Evolutionary conservation across 92 coral and sea anemone species (phyloP).

Genomic region (Epizoanthus scotinus): DNA sequence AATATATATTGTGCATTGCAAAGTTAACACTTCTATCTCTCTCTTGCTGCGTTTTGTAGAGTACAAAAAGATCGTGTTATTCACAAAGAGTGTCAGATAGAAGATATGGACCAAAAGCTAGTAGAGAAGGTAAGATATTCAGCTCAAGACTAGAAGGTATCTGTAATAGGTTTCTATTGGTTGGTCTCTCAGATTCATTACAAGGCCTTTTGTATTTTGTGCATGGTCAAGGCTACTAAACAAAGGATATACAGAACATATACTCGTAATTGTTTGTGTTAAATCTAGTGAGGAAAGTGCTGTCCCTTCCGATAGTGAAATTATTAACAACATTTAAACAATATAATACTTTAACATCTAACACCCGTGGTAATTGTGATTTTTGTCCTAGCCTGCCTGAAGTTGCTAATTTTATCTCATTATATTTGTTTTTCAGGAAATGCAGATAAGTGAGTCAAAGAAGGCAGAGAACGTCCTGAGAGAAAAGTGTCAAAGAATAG

Average conservation of each 20-base stretch:
- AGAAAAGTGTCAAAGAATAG: constrained; percentile 44
- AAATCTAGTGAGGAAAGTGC: too few relatives aligned
- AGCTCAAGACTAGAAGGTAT: neutral
- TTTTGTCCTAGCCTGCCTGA: neutral
- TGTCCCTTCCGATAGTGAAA: too few relatives aligned
- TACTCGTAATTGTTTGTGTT: too few relatives aligned
- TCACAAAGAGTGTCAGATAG: constrained; percentile 78
- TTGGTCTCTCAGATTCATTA: too few relatives aligned
- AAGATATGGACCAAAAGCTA: constrained; percentile 68
- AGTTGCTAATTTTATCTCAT: neutral
- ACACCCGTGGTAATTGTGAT: neutral
- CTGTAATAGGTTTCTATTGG: neutral
- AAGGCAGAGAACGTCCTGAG: constrained; percentile 44
- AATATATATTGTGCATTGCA: too few relatives aligned
- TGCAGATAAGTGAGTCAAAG: constrained; percentile 46
- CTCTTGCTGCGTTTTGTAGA: constrained; percentile 38
- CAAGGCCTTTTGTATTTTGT: too few relatives aligned
- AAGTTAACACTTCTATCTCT: neutral
- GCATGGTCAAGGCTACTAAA: too few relatives aligned
- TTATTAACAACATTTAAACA: too few relatives aligned
- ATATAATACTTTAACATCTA: too few relatives aligned
- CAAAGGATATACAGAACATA: too few relatives aligned
- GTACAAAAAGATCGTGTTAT: constrained; percentile 91
- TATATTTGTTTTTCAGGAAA: constrained; percentile 33
- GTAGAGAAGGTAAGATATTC: constrained; percentile 57